Evolutionary conservation across 1,140 invertebrate species (phyloP), one percentile per base, ranked within the genome.

Genomic region (Himalopsyche phryganea): DNA sequence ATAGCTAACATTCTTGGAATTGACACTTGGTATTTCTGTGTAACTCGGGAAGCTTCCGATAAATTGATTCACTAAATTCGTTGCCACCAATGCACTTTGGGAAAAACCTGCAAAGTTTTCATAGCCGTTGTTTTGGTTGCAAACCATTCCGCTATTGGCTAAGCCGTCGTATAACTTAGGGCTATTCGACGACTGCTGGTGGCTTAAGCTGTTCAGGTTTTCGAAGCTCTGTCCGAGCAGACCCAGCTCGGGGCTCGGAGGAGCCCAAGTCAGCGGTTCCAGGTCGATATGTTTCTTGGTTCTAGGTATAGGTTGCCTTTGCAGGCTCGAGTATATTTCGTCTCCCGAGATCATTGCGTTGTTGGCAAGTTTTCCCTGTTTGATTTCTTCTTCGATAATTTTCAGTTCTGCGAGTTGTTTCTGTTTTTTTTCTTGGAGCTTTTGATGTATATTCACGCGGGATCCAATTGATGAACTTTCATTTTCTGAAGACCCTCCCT

Each of bases 351-450:
- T 71, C 9, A 76, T 72, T 0, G 76, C 73, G 2, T 76, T 77
- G 49, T 75, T 80, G 28, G 73, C 84, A 4, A 90, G 67, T 68
- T 91, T 91, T 0, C 88, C 89, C 66, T 91, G 88, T 67, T 90
- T 90, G 28, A 93, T 92, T 71, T 93, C 91, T 66, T 91, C 89
- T 66, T 92, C 89, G 63, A 92, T 90, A 6, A 88, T 86, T 50
- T 65, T 65, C 9, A 94, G 68, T 69, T 94, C 90, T 0, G 90
- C 87, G 2, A 94, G 72, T 63, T 94, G 91, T 63, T 93, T 91
- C 66, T 91, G 88, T 61, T 92, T 92, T 70, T 94, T 94, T 68
- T 92, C 90, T 66, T 91, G 86, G 1, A 94, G 71, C 68, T 94
- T 94, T 64, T 91, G 88, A 61, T 91, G 86, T 59, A 94, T 93